Percentiles rank a stretch among this genome's conserved stretches.
Evolutionary conservation across 2,888 invertebrate genomes (phyloP).

Genomic region (Megalurothrips usitatus): DNA sequence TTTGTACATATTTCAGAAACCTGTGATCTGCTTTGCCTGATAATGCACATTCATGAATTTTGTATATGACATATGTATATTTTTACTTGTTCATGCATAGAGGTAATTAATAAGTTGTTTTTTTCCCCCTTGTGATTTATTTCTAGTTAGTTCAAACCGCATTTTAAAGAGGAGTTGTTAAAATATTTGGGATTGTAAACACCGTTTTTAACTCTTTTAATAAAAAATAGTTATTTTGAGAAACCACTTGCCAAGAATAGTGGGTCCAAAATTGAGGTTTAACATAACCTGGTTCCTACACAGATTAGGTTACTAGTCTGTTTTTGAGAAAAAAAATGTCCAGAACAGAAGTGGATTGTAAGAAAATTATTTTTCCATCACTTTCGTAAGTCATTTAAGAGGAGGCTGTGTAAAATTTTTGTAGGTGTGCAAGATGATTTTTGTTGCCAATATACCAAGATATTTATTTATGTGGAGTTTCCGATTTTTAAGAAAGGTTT

Average conservation of each 20-base stretch:
- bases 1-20: neutral
- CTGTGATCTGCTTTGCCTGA: constrained; percentile 13
- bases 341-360: no score
- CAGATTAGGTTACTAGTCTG: no score
- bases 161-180: neutral
- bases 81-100: neutral
- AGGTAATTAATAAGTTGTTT: neutral
- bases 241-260: neutral
- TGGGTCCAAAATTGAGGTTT: neutral
- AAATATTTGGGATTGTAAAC: neutral
- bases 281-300: no score
- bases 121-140: constrained; percentile 9
- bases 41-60: neutral
- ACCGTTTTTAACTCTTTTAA: neutral
- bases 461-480: neutral
- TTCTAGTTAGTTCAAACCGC: neutral
- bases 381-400: neutral
- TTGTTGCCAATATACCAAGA: neutral
- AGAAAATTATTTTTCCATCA: neutral
- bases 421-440: neutral
- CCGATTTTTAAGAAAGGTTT: neutral
- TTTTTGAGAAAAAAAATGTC: no score
- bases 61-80: constrained; percentile 1
- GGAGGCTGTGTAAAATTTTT: neutral
- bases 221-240: neutral